Base-by-base conservation (phyloP, 2,797 vertebrate species). In the Potorous gilbertii region DNA sequence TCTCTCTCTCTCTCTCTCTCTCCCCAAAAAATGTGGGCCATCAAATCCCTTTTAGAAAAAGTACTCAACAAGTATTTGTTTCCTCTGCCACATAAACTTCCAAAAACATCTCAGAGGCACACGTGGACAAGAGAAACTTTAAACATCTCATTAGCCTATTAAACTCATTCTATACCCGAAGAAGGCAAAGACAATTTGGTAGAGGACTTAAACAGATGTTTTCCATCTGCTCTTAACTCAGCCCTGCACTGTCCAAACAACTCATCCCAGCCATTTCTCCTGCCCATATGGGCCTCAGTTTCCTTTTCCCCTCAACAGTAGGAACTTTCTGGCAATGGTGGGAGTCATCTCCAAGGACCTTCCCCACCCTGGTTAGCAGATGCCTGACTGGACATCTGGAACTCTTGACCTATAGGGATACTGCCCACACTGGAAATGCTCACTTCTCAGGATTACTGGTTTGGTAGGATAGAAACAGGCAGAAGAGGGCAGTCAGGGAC, bases 41-140 rank as follows among this genome's bases (percentile, higher is more conserved):
- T 66, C 9, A n/a, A n/a, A 66, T n/a, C 14, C 59, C 34, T 66
- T 66, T 34, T 66, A n/a, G 62, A n/a, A 66, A 66, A 66, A n/a
- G 18, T 3, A 46, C 21, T 87, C 11, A 87, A 27, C n/a, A 21
- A 21, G 21, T 50, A 87, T 96, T 89, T 94, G 94, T 91, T 74
- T 97, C 93, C 94, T 94, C 91, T 92, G 54, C 59, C 56, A 81
- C 90, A 91, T 89, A 92, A 95, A 94, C 90, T 92, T 96, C 89
- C 93, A 2, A 55, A 95, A 95, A 87, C 24, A 87, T 46, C 74
- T 87, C 40, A 87, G 40, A 81, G 62, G 21, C 40, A 50, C 74
- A 81, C 74, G 12, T 24, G 2, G 40, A 81, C 18, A 46, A 81
- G 40, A 81, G 66, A 87, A 10, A 87, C 9, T 27, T 4, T 24